These are phyloP conservation scores for Brachynemurus nebulosus DNA, from an alignment of 2,888 invertebrate species.

Conservation along the genomic window DNA sequence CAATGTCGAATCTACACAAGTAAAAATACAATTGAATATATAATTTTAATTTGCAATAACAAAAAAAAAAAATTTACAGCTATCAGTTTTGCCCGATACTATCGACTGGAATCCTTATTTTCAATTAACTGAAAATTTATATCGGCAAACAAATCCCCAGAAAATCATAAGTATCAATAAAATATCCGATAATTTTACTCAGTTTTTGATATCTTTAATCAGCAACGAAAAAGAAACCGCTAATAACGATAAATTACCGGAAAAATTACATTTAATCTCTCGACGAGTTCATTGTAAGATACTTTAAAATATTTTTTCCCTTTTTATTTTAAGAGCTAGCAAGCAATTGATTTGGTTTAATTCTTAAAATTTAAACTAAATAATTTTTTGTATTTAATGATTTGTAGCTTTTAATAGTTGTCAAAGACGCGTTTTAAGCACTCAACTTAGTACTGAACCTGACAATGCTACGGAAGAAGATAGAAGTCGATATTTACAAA, in stretches of 20 bases:
- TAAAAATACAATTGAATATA: slow-evolving; percentile 21
- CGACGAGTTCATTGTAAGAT: slow-evolving; percentile 45
- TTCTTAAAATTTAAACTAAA: not conserved
- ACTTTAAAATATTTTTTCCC: slow-evolving; percentile 1
- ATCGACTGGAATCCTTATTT: slow-evolving; percentile 49
- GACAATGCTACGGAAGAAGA: slow-evolving; percentile 37
- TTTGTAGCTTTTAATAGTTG: slow-evolving; percentile 40
- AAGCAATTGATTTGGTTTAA: not conserved
- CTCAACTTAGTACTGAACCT: slow-evolving; percentile 42
- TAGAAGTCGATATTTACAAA: slow-evolving; percentile 42
- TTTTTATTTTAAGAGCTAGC: not conserved
- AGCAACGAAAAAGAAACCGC: not conserved
- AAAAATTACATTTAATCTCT: slow-evolving; percentile 33
- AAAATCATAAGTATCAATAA: slow-evolving; percentile 40
- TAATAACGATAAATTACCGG: slow-evolving; percentile 4
- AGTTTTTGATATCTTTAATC: slow-evolving; percentile 19
- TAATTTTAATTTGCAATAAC: not conserved
- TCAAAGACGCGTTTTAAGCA: slow-evolving; percentile 36
- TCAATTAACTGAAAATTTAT: slow-evolving; percentile 40
- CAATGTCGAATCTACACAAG: slow-evolving; percentile 48
- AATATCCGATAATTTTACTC: slow-evolving; percentile 36
- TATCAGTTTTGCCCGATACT: slow-evolving; percentile 54
- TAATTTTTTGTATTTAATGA: slow-evolving; percentile 6
- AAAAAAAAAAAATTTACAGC: slow-evolving; percentile 27
- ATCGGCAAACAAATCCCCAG: slow-evolving; percentile 44